Evolutionary conservation across 2,888 invertebrate species (phyloP).

Genomic region (Drosophila bunnanda): DNA sequence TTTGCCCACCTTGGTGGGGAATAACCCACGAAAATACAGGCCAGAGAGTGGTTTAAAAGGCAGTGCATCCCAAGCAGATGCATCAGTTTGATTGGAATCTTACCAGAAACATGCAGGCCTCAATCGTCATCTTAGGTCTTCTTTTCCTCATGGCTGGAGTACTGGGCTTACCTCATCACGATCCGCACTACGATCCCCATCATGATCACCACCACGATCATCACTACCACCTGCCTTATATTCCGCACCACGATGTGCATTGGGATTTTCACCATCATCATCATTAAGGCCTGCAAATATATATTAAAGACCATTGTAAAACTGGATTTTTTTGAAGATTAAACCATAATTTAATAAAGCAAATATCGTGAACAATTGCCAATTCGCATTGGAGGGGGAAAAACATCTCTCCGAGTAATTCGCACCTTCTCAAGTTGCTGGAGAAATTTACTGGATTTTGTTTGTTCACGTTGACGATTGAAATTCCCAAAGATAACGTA

Average conservation of each 20-base stretch:
- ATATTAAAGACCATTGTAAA: neutral
- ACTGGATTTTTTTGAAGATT: neutral
- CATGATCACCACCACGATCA: neutral
- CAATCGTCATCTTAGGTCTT: neutral
- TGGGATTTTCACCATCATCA: neutral
- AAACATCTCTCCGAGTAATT: constrained; percentile 18
- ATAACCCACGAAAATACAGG: neutral
- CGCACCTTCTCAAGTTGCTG: constrained; percentile 25
- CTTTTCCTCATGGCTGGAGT: constrained; percentile 2
- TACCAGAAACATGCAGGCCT: constrained; percentile 8
- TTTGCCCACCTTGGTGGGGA: neutral
- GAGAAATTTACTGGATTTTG: constrained; percentile 26
- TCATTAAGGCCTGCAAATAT: neutral
- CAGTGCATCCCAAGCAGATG: neutral
- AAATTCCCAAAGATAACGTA: constrained; percentile 20
- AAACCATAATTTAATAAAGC: constrained; percentile 35
- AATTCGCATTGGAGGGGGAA: constrained; percentile 27
- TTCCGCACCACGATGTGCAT: neutral
- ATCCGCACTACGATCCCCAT: neutral
- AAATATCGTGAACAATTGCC: constrained; percentile 44
- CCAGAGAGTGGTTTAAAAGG: constrained; percentile 2
- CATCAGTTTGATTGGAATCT: constrained; percentile 13
- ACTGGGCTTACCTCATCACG: neutral
- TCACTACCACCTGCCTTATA: neutral
- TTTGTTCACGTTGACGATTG: constrained; percentile 13